These are phyloP conservation scores for Potamilus streckersoni DNA, from an alignment of 1,140 invertebrate species.

Conservation along the genomic window DNA sequence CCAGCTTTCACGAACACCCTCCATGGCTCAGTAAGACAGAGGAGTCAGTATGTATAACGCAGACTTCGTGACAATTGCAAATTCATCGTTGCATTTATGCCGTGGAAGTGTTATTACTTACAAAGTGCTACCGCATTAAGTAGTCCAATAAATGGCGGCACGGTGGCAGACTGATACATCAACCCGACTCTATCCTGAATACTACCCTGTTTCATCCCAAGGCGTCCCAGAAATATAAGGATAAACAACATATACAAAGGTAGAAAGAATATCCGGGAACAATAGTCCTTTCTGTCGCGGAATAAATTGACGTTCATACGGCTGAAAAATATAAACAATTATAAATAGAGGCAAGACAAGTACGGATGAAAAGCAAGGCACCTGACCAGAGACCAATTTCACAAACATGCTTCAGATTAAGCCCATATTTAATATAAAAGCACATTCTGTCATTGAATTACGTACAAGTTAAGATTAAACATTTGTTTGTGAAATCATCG, in stretches of 20 bases:
- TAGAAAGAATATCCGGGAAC: conserved; percentile 26
- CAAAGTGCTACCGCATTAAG: conserved; percentile 32
- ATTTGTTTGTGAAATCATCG: too few species aligned
- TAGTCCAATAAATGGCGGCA: conserved; percentile 36
- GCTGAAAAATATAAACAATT: conserved; percentile 24
- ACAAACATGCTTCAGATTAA: neutral
- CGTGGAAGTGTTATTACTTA: conserved; percentile 6
- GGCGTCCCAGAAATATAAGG: conserved; percentile 35
- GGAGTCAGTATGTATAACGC: too few species aligned
- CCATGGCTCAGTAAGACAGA: too few species aligned
- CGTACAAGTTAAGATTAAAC: neutral
- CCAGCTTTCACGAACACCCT: too few species aligned
- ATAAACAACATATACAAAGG: conserved; percentile 34
- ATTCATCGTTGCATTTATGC: too few species aligned
- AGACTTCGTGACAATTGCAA: too few species aligned
- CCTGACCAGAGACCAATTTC: neutral
- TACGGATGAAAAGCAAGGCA: neutral
- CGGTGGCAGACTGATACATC: conserved; percentile 33
- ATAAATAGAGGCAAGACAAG: neutral
- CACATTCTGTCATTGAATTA: neutral
- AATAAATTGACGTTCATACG: conserved; percentile 46
- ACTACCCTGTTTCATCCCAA: conserved; percentile 36
- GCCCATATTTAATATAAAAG: neutral
- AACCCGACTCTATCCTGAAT: conserved; percentile 44
- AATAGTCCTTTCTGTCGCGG: conserved; percentile 39